Base-by-base conservation (phyloP, 2,113 vertebrate species). In the Alouatta palliata region DNA sequence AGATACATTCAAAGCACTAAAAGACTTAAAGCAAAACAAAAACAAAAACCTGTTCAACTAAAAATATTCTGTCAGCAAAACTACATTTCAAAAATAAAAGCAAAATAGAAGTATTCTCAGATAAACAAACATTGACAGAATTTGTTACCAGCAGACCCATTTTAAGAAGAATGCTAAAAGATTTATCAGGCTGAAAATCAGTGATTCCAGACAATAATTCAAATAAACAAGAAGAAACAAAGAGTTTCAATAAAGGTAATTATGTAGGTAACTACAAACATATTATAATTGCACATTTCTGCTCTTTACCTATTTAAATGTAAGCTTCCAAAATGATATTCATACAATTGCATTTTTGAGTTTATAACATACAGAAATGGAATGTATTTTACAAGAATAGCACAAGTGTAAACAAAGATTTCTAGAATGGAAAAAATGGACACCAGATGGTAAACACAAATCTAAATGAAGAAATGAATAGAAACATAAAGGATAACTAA, bases 401-500 rank as follows among this genome's bases (percentile, higher is more conserved):
- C 25, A 52, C 6, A 23, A 73, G 1, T 49, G 7, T 1, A 23
- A 73, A 68, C 6, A 71, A 84, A 71, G 3, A 1, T 90, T 86
- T 90, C 45, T 70, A 8, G 68, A n/a, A 30, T n/a, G 61, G 23
- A 64, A 79, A 43, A 13, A 84, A 90, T 52, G 52, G 43, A 52
- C 10, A 37, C 27, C 56, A 43, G 14, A 52, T 45, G 3, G 7
- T 45, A 52, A 45, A 71, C 30, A 85, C 30, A 27, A 66, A 58
- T 40, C 9, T n/a, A 16, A 6, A 35, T 17, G 25, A 37, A 56
- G 13, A 61, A 85, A 52, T 68, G 16, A 52, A 71, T 52, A 79
- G 14, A 76, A 30, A 40, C 2, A n/a, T 7, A 2, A 2, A 61
- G 6, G 1, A 1, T 21, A 21, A 56, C 17, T 47, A 37, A 45